A percentile compares a stretch with the other conserved stretches of the same genome.
Evolutionary conservation across 2,888 invertebrate genomes (phyloP).

Genomic region (Octonoba sinensis): DNA sequence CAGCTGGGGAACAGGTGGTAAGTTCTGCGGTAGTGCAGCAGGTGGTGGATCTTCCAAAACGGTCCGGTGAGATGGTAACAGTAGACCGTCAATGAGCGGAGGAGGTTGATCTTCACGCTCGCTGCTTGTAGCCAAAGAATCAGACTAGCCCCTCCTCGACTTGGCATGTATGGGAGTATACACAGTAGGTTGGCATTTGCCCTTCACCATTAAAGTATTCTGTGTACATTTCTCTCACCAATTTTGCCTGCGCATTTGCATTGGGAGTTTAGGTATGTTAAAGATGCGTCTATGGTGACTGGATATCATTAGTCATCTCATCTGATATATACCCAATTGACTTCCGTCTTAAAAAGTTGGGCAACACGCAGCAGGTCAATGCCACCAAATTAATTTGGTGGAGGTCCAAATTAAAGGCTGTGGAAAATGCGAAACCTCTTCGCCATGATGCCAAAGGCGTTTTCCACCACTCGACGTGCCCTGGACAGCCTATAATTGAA

Average conservation of each 20-base stretch:
- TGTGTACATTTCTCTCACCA: background rate
- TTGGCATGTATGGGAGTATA: too few relatives aligned
- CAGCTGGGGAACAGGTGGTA: too few relatives aligned
- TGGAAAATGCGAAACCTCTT: background rate
- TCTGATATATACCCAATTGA: background rate
- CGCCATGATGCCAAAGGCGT: background rate
- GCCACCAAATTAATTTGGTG: background rate
- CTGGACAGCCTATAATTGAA: background rate
- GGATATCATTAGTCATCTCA: too few relatives aligned
- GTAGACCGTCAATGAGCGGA: too few relatives aligned
- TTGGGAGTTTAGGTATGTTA: background rate
- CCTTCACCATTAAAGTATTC: background rate
- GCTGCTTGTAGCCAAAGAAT: too few relatives aligned
- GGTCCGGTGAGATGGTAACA: too few relatives aligned
- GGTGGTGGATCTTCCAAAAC: too few relatives aligned
- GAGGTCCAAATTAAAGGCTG: background rate
- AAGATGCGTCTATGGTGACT: background rate
- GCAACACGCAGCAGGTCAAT: background rate
- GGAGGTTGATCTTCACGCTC: too few relatives aligned
- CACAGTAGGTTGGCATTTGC: too few relatives aligned
- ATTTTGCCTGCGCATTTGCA: background rate
- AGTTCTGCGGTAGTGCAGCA: too few relatives aligned
- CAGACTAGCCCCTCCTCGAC: too few relatives aligned
- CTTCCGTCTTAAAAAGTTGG: background rate
- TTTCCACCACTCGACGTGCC: background rate